phyloP scores from a whole-genome alignment of 2,888 invertebrate genomes.

The Helicoverpa assulta region DNA sequence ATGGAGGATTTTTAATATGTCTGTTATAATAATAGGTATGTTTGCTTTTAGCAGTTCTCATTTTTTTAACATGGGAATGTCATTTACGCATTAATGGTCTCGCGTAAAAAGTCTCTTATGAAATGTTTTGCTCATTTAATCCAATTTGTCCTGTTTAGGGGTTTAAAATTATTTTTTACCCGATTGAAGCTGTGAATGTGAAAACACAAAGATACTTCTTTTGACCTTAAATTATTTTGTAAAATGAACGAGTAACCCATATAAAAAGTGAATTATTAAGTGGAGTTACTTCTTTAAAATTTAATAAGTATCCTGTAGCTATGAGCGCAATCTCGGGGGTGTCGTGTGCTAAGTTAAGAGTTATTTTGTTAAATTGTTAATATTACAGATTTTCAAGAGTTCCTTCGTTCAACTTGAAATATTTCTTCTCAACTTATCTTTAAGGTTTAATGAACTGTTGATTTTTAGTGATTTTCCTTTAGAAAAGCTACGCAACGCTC shows the following conservation, averaged over 20 bases:
- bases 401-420: conserved; percentile 45
- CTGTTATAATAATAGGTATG: not conserved
- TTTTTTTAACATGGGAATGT: not conserved
- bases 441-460: conserved; percentile 17
- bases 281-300: conserved; percentile 2
- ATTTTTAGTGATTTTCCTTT: not conserved
- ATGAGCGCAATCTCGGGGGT: conserved; percentile 25
- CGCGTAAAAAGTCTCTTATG: not conserved
- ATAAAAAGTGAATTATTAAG: conserved; percentile 2
- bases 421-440: conserved; percentile 29
- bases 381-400: conserved; percentile 49
- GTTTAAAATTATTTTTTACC: not conserved
- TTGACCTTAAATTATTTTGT: not conserved
- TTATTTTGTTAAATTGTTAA: conserved; percentile 57
- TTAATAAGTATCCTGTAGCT: conserved; percentile 13
- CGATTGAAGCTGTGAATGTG: no score
- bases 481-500: not conserved
- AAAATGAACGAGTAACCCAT: not conserved
- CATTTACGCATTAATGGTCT: not conserved
- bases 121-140: not conserved
- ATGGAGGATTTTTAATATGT: conserved; percentile 2
- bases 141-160: not conserved
- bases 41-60: not conserved
- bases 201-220: no score
- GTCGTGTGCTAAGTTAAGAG: conserved; percentile 30